Base-by-base conservation (phyloP, 2,888 invertebrate species). In the Dermolepida albohirtum region DNA sequence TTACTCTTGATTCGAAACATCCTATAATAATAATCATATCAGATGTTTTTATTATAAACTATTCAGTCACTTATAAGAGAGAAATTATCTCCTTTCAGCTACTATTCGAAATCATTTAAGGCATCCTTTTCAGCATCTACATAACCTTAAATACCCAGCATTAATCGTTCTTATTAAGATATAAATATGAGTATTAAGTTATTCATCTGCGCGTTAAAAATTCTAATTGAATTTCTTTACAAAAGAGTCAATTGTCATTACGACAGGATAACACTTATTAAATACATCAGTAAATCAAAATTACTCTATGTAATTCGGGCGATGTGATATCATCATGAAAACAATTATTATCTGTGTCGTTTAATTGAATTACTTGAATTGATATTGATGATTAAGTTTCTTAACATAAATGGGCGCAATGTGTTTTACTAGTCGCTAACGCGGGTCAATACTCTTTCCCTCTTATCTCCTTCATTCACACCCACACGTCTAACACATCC, bases 321-420 rank as follows among this genome's bases (percentile, higher is more conserved):
- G 12, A 62, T 47, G 34, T 47, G 14, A 14, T 29, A 34, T 14
- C 29, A 29, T 47, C 47, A 47, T 62, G 47, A 47, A 62, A 47
- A 16, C 29, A 34, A 62, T 62, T 62, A 62, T 62, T 62, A 62
- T 62, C 16, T 34, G 34, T 27, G 12, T 34, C 34, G 47, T 16
- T 10, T 62, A 62, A 62, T 62, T 62, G 59, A 62, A 47, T 47
- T 47, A 62, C 47, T 62, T 47, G 47, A 62, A 62, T 47, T 34
- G 17, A 11, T 59, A 59, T 47, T 62, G 59, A 62, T 49, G 47
- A 49, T 49, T 34, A 62, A 62, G 27, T 49, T 62, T 62, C 59
- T 62, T 62, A 39, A 62, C 47, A 49, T n/a, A 22, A 49, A 17
- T 49, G 59, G 29, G 8, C 17, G 16, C 29, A 29, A 47, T 7